Conservation (phyloP, 1,140 invertebrate species). For the Drosophila nigromelanica region DNA sequence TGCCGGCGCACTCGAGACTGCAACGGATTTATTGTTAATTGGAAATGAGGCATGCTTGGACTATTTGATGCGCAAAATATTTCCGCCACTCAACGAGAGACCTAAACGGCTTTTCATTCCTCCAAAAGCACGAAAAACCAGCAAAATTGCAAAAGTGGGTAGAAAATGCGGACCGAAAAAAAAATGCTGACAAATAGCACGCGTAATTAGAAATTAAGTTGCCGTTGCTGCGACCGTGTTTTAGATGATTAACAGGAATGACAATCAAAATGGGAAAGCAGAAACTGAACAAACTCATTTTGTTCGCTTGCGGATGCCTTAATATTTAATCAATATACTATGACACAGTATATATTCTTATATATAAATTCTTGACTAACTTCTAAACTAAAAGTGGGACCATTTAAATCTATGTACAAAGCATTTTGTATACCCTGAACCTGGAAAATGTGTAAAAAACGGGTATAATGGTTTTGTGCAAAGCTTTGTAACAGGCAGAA, state of each 20-base stretch:
- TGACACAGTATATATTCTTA: neutral
- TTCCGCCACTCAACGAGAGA: constrained; percentile 66
- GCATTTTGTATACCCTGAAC: too few relatives aligned
- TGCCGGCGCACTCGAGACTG: constrained; percentile 46
- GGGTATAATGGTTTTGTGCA: too few relatives aligned
- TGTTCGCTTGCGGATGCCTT: neutral
- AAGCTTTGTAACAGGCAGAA: too few relatives aligned
- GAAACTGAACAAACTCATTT: neutral
- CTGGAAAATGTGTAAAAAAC: too few relatives aligned
- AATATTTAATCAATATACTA: constrained; percentile 6
- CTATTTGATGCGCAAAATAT: constrained; percentile 77
- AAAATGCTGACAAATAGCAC: constrained; percentile 78
- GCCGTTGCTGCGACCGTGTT: constrained; percentile 46
- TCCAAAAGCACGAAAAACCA: constrained; percentile 5
- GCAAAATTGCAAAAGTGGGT: neutral
- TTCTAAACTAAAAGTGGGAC: too few relatives aligned
- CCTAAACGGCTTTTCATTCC: constrained; percentile 32
- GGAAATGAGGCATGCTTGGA: constrained; percentile 78
- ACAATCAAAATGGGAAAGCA: constrained; percentile 18
- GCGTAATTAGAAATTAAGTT: constrained; percentile 81
- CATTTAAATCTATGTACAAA: too few relatives aligned
- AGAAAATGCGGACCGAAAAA: constrained; percentile 14
- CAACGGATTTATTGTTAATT: constrained; percentile 80
- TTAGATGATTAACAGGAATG: constrained; percentile 40
- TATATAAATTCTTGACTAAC: neutral